Percentiles rank a stretch among this genome's conserved stretches.
phyloP scores from a whole-genome alignment of 2,113 vertebrate genomes.

The Dipodomys spectabilis region DNA sequence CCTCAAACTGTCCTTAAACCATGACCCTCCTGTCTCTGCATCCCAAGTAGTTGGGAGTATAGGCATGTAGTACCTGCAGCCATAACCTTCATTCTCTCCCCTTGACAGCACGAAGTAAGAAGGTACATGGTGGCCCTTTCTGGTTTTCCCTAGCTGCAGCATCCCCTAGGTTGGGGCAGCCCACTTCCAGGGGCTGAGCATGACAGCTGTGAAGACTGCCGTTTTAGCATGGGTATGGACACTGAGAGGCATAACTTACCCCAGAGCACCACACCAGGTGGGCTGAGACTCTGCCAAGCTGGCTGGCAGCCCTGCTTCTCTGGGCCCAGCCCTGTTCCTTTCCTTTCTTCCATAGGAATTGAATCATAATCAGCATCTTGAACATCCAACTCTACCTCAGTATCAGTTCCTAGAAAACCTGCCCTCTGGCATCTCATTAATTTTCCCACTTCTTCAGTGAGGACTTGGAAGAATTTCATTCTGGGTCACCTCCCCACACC shows the following conservation, averaged over 20 bases:
- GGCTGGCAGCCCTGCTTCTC: accelerated
- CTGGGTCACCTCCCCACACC: too few species aligned
- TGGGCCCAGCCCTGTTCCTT: too few species aligned
- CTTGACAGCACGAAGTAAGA: background rate
- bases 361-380: background rate
- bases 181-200: background rate
- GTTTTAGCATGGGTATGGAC: background rate
- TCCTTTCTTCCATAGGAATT: background rate
- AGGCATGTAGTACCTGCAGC: too few species aligned
- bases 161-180: background rate
- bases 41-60: too few species aligned
- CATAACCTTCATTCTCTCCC: too few species aligned
- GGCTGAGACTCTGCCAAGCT: background rate
- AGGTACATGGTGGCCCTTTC: accelerated
- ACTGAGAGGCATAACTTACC: too few species aligned
- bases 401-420: background rate
- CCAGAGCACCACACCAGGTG: accelerated
- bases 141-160: background rate
- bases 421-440: background rate
- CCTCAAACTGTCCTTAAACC: too few species aligned
- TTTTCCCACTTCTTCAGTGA: background rate
- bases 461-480: background rate
- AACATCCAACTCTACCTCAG: background rate
- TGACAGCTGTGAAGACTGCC: background rate
- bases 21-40: too few species aligned